Conservation (phyloP, 2,113 vertebrate genomes). For the Manacus vitellinus region DNA sequence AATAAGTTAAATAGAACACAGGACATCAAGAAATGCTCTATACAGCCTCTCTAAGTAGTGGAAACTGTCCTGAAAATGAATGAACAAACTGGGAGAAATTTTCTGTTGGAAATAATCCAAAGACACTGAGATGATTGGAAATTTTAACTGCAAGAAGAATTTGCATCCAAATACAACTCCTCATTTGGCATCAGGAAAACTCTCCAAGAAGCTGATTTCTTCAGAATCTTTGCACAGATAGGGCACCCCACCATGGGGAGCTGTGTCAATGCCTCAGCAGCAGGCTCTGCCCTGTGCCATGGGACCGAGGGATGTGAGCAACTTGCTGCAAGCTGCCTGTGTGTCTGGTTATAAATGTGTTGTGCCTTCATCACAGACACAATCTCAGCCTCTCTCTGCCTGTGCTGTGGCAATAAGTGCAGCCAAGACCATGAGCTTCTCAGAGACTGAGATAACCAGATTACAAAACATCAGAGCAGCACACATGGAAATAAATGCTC, state of each 20-base stretch:
- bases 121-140: not conserved
- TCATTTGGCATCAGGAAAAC: not conserved
- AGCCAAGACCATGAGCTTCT: not conserved
- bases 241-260: fast-evolving
- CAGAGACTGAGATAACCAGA: not conserved
- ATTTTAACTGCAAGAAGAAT: not conserved
- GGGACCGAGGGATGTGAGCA: fast-evolving
- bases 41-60: not conserved
- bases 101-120: not conserved
- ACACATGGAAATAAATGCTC: not conserved
- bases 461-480: not conserved
- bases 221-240: not conserved
- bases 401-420: not conserved
- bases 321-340: not conserved
- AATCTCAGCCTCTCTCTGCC: not conserved
- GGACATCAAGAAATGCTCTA: not conserved
- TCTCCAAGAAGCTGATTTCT: not conserved
- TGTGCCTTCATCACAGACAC: not conserved
- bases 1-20: not conserved
- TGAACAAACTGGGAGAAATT: not conserved
- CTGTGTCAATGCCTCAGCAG: fast-evolving
- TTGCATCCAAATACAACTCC: not conserved
- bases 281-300: fast-evolving
- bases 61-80: not conserved
- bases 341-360: not conserved